Base-by-base conservation (phyloP, 1,140 invertebrate genomes). In the Bombus affinis region DNA sequence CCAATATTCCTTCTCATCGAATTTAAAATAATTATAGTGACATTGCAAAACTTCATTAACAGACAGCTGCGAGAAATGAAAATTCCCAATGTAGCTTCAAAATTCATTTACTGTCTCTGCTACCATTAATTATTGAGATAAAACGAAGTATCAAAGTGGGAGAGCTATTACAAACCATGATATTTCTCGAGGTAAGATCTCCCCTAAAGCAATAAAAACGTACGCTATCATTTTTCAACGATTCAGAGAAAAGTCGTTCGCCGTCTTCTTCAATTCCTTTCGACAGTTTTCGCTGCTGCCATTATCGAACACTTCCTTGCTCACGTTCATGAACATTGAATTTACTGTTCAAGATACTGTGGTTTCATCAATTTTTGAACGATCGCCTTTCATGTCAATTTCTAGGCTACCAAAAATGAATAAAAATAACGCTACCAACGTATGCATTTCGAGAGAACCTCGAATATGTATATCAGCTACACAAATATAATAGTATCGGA, bases 321-420 rank as follows among this genome's bases (percentile, higher is more conserved):
- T 84, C 83, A 86, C 88, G 87, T 78, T 65, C 76, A 68, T 5
- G 77, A 57, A 86, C 83, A 88, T 88, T 88, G 83, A 89, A 89
- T 89, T 89, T 89, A 89, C 83, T 78, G 57, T 72, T 76, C 47
- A 39, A 39, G 47, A 66, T 88, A 89, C 82, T 74, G 83, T 82
- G 83, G 88, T 86, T 81, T 86, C 87, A 89, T 89, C 87, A 82
- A 89, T 89, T 89, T 88, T 88, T 81, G 74, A 89, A 86, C 83
- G 83, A 86, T 88, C 83, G 53, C 44, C 70, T 65, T 81, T 74
- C 72, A 18, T n/a, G 68, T 65, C 87, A 74, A 79, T 87, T 88
- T 75, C 25, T 32, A 13, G 42, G 42, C 37, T 57, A n/a, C 13
- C 18, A 42, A 75, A 88, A 75, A 86, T 70, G 37, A 80, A 85